These are phyloP conservation scores for Micromesistius poutassou DNA, from an alignment of 2,797 vertebrate species.

Conservation along the genomic window DNA sequence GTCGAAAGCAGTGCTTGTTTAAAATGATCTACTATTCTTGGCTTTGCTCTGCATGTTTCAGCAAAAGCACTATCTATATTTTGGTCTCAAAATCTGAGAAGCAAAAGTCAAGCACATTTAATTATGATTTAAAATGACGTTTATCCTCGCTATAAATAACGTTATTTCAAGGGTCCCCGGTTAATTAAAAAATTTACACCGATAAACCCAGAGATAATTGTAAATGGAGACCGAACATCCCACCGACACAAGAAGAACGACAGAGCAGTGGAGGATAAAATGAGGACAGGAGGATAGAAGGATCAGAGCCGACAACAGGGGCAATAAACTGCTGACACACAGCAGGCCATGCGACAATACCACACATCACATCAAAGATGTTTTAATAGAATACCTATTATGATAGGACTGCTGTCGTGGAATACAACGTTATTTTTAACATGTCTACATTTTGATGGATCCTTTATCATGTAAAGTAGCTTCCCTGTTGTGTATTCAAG, in stretches of 20 bases:
- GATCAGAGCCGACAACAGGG: neutral
- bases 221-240: neutral
- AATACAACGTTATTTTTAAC: neutral
- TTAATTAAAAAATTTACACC: neutral
- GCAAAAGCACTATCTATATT: neutral
- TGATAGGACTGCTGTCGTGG: neutral
- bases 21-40: neutral
- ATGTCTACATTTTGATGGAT: neutral
- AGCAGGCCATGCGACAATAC: neutral
- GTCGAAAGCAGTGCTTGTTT: neutral
- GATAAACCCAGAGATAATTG: neutral
- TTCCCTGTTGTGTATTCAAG: neutral
- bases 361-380: neutral
- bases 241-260: neutral
- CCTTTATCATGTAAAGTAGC: too few species aligned
- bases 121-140: neutral
- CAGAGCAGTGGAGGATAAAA: neutral
- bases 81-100: neutral
- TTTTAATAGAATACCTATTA: neutral
- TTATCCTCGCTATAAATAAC: neutral
- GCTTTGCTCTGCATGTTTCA: neutral
- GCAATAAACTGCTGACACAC: neutral
- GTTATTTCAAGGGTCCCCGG: neutral
- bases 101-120: neutral
- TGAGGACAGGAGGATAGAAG: neutral